These are phyloP conservation scores for Sebastes aleutianus DNA, from an alignment of 2,797 vertebrate genomes.

Conservation along the genomic window DNA sequence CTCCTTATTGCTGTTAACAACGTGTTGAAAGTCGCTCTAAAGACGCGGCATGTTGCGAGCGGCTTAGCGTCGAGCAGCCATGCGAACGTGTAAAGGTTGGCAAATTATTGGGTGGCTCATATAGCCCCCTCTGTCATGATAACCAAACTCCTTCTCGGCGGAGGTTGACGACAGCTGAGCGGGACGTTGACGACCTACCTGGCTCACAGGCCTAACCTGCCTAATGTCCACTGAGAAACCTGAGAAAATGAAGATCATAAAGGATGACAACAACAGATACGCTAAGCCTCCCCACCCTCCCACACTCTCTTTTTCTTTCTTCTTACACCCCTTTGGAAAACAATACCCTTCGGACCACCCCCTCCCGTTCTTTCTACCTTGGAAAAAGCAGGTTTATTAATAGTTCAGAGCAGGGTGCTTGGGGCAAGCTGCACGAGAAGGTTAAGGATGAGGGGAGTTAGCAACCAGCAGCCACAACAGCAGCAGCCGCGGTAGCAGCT, in stretches of 20 bases:
- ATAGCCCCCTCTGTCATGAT: neutral
- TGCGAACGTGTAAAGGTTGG: conserved; percentile 44
- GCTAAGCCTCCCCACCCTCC: conserved; percentile 32
- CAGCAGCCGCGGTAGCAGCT: conserved; percentile 48
- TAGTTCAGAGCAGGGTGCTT: conserved; percentile 63
- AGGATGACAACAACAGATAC: conserved; percentile 50
- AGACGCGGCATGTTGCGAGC: neutral
- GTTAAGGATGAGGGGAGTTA: conserved; percentile 68
- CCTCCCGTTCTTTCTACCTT: conserved; percentile 48
- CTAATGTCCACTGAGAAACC: conserved; percentile 52
- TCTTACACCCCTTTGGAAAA: conserved; percentile 59
- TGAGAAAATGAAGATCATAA: conserved; percentile 52
- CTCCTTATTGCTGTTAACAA: conserved; percentile 30
- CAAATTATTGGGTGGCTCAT: conserved; percentile 43
- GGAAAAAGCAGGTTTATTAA: conserved; percentile 70
- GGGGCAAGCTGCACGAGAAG: conserved; percentile 60
- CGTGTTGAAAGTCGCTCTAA: conserved; percentile 46
- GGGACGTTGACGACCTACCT: conserved; percentile 39
- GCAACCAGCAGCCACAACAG: conserved; percentile 37
- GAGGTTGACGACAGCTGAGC: conserved; percentile 47
- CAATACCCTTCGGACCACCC: conserved; percentile 50
- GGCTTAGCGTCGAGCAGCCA: conserved; percentile 35
- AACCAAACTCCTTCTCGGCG: conserved; percentile 27
- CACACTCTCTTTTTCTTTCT: conserved; percentile 45
- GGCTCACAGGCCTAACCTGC: conserved; percentile 46